Evolutionary conservation across 2,113 vertebrate species (phyloP).

Genomic region (Dendropsophus ebraccatus): DNA sequence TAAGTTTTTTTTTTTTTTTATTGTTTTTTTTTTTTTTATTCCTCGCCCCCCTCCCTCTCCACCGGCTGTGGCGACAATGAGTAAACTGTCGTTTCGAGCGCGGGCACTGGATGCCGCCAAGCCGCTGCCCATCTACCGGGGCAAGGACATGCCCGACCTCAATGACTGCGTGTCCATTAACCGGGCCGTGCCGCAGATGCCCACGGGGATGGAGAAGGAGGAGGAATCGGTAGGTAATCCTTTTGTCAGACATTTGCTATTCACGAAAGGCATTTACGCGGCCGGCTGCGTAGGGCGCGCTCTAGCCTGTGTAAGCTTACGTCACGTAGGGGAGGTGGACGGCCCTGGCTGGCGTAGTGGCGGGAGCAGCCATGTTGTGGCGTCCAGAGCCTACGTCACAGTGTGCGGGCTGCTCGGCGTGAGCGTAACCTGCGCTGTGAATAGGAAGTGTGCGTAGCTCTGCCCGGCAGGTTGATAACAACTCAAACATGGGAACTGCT

Average conservation of each 20-base stretch:
- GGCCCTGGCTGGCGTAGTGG: slow-evolving; percentile 69
- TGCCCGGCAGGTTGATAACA: slow-evolving; percentile 63
- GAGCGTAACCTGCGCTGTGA: slow-evolving; percentile 71
- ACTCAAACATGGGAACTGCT: slow-evolving; percentile 9
- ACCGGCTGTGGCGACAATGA: slow-evolving; percentile 82
- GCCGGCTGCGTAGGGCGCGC: slow-evolving; percentile 71
- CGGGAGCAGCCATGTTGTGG: slow-evolving; percentile 80
- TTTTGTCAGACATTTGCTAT: slow-evolving; percentile 73
- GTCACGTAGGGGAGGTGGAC: slow-evolving; percentile 74
- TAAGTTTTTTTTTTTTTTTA: slow-evolving; percentile 54
- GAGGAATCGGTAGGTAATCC: slow-evolving; percentile 87
- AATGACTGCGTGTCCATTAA: slow-evolving; percentile 92
- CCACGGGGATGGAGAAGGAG: slow-evolving; percentile 93
- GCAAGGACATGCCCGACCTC: slow-evolving; percentile 89
- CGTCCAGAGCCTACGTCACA: slow-evolving; percentile 68
- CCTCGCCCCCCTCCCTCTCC: slow-evolving; percentile 60
- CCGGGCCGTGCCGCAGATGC: slow-evolving; percentile 93
- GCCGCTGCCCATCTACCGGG: slow-evolving; percentile 89
- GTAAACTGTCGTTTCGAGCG: slow-evolving; percentile 96
- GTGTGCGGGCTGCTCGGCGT: slow-evolving; percentile 67
- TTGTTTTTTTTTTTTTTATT: slow-evolving; percentile 50
- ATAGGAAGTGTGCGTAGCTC: slow-evolving; percentile 66
- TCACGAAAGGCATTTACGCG: slow-evolving; percentile 79
- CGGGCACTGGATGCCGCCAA: slow-evolving; percentile 96
- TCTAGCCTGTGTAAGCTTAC: slow-evolving; percentile 63